phyloP scores from a whole-genome alignment of 2,113 vertebrate genomes.

The Sphaerodactylus townsendi region DNA sequence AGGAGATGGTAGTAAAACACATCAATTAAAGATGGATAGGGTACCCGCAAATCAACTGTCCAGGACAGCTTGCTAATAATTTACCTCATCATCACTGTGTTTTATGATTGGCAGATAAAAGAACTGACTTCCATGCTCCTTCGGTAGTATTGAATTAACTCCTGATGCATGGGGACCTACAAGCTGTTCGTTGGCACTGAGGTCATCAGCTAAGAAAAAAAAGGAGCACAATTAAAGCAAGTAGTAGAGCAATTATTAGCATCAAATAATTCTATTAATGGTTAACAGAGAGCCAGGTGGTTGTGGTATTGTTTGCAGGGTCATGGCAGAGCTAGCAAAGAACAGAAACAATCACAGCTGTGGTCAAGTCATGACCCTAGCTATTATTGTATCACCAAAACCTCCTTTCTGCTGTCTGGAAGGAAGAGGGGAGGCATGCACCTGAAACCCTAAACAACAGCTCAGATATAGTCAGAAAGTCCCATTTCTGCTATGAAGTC shows the following conservation, averaged over 20 bases:
- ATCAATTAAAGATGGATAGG: neutral
- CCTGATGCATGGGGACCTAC: conserved; percentile 90
- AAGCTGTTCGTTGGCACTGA: conserved; percentile 92
- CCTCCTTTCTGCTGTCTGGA: too few species aligned
- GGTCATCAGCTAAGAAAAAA: conserved; percentile 87
- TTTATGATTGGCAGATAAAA: conserved; percentile 97
- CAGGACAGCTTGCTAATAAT: conserved; percentile 48
- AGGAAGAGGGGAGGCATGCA: too few species aligned
- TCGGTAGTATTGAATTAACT: conserved; percentile 96
- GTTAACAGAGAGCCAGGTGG: too few species aligned
- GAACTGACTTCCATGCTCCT: conserved; percentile 97
- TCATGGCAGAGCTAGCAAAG: too few species aligned
- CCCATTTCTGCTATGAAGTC: too few species aligned
- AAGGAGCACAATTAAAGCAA: conserved; percentile 11
- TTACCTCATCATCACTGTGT: conserved; percentile 93
- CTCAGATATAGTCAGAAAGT: too few species aligned
- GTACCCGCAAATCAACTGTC: neutral
- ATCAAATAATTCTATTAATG: neutral
- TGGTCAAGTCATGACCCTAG: too few species aligned
- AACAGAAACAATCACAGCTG: too few species aligned
- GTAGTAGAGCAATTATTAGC: neutral
- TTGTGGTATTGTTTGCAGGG: too few species aligned
- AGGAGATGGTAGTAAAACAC: neutral
- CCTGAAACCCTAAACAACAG: too few species aligned
- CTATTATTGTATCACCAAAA: too few species aligned